phyloP scores from a whole-genome alignment of 2,113 vertebrate species.

The Oryzias melastigma region DNA sequence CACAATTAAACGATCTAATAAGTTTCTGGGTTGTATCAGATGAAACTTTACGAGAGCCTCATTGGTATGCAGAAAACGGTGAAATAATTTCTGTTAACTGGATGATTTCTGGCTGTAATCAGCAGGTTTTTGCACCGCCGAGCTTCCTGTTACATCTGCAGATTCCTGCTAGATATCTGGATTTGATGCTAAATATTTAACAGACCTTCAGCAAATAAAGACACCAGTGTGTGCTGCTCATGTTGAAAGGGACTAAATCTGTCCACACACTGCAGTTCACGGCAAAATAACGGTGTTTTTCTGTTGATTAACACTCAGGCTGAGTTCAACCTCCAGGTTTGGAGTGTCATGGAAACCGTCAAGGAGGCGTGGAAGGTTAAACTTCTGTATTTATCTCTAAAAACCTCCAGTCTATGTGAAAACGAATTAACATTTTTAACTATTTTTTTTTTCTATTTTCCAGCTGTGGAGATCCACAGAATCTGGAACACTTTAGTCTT shows the following conservation, averaged over 20 bases:
- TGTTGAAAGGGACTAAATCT: not conserved
- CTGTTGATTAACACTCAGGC: constrained; percentile 21
- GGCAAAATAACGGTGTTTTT: not conserved
- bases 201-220: constrained; percentile 7
- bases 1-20: constrained; percentile 65
- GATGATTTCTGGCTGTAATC: constrained; percentile 56
- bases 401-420: not conserved
- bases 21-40: constrained; percentile 54
- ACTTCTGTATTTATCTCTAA: constrained; percentile 10
- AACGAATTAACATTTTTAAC: too few species aligned
- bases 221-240: constrained; percentile 6
- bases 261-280: not conserved
- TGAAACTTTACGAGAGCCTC: constrained; percentile 62
- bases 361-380: constrained; percentile 18
- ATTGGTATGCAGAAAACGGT: constrained; percentile 58
- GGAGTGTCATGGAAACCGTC: constrained; percentile 50
- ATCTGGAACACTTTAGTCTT: too few species aligned
- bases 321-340: constrained; percentile 15
- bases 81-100: constrained; percentile 56
- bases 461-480: too few species aligned
- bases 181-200: constrained; percentile 9
- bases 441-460: too few species aligned
- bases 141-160: constrained; percentile 42
- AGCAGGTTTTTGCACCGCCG: constrained; percentile 51
- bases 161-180: constrained; percentile 45